Base-by-base conservation (phyloP, 2,797 vertebrate species). In the Cyprinella venusta region DNA sequence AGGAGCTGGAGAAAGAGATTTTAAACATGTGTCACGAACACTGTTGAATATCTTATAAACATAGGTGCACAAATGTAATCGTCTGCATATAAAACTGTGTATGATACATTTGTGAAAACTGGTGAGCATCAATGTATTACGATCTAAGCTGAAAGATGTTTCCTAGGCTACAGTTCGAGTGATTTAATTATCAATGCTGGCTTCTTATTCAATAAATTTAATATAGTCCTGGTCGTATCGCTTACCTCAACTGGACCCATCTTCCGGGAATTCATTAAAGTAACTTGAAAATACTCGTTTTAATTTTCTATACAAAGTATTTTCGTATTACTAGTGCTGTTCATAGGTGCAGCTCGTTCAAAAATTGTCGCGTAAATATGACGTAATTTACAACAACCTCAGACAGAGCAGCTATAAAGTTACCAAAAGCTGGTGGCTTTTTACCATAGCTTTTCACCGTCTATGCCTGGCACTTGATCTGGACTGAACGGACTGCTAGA, bases 1-100 rank as follows among this genome's bases (percentile, higher is more conserved):
- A 98, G 93, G 8, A 94, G 91, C 94, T 97, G 92, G 65, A 93
- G 24, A 72, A n/a, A n/a, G 8, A 80, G 59, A 79, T 19, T 52
- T 52, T 13, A 38, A 68, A 61, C 16, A 10, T 16, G 8, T 3
- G 54, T 72, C 75, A 63, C 10, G 26, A 48, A 54, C 19, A 56
- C 18, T 15, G 15, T 2, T 50, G 7, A 15, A 30, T 63, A 2
- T 30, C 2, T 61, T 2, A 38, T 2, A 38, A 13, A 38, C n/a
- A 4, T 38, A 24, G 19, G 2, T 3, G 36, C 33, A 42, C 6
- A 24, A 15, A 74, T 56, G 8, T n/a, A 56, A n/a, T 56, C 38
- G 7, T 38, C 16, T 13, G 2, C 21, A 76, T 42, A 61, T 40
- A n/a, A 18, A 40, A 24, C 15, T 24, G 36, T 16, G 21, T 40